Base-by-base conservation (phyloP, 2,797 vertebrate genomes). In the Malurus splendens region DNA sequence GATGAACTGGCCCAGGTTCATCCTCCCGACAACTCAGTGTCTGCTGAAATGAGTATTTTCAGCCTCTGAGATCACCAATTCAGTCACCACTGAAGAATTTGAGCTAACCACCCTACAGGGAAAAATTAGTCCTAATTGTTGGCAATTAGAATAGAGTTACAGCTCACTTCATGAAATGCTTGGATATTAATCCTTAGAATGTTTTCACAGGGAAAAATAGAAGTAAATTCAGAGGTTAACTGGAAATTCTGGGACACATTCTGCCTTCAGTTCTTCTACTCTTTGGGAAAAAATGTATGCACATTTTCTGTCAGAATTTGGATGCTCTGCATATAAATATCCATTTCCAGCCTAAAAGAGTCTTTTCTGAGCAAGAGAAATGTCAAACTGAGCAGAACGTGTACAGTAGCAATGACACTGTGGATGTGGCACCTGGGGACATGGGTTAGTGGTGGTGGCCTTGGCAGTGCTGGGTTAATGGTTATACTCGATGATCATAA, bases 51-150 rank as follows among this genome's bases (percentile, higher is more conserved):
- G 44, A 85, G 8, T 7, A 30, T 59, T 75, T 75, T 33, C 70
- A 44, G 82, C 71, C 66, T 28, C 86, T 64, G 73, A 36, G 47
- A 82, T 67, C 42, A 1, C 75, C 65, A 57, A 7, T 45, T 60
- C 82, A 4, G 5, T 28, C 51, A 82, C 51, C 8, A 13, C 59
- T 20, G 66, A 89, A 81, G 45, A 62, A 93, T 66, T 64, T 83
- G 79, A 82, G 80, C 68, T 61, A 84, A 86, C 48, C 76, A 89
- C 75, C 39, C 90, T 47, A 44, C 5, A 57, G 60, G 73, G 90
- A 92, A 78, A 81, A 72, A 82, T 81, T 72, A 77, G 41, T 85
- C 51, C 90, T 91, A 89, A 92, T 72, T 71, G 87, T 12, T 81
- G 77, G 86, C 81, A 88, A 86, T 91, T 90, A 94, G 55, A 67